Conservation (phyloP, 2,113 vertebrate species). For the Corythaixoides concolor region DNA sequence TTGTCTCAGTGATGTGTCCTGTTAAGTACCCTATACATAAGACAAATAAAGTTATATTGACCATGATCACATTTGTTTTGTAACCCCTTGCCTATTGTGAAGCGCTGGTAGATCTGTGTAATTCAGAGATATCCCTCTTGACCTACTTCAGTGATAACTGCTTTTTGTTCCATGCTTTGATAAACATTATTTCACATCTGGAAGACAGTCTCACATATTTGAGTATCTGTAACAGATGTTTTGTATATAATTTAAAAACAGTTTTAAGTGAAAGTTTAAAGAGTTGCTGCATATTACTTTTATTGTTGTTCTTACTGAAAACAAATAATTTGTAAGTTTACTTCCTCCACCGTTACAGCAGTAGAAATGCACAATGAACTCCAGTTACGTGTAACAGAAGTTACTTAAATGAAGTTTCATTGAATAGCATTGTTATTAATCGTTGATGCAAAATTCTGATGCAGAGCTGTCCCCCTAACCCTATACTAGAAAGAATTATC, state of each 20-base stretch:
- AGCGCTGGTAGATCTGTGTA: not conserved
- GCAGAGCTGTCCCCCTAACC: not conserved
- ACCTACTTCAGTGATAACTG: constrained; percentile 42
- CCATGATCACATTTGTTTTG: not conserved
- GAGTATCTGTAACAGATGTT: constrained; percentile 53
- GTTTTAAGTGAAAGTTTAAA: constrained; percentile 57
- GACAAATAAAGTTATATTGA: constrained; percentile 25
- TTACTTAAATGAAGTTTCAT: not conserved
- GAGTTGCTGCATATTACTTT: constrained; percentile 10
- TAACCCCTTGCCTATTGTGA: not conserved
- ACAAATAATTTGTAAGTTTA: not conserved
- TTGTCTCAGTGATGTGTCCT: not conserved
- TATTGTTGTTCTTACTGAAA: constrained; percentile 1
- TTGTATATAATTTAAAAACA: constrained; percentile 39
- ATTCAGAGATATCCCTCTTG: constrained; percentile 31
- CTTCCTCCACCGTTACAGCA: not conserved
- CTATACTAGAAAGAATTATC: not conserved
- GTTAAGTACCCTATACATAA: not conserved
- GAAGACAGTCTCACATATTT: constrained; percentile 37
- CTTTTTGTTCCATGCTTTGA: constrained; percentile 44
- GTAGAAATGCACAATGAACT: not conserved
- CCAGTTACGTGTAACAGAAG: not conserved
- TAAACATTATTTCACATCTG: constrained; percentile 64
- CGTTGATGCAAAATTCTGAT: not conserved
- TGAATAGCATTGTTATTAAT: not conserved